These are phyloP conservation scores for Pantherophis alleghaniensis DNA, from an alignment of 2,797 vertebrate species.

Conservation along the genomic window DNA sequence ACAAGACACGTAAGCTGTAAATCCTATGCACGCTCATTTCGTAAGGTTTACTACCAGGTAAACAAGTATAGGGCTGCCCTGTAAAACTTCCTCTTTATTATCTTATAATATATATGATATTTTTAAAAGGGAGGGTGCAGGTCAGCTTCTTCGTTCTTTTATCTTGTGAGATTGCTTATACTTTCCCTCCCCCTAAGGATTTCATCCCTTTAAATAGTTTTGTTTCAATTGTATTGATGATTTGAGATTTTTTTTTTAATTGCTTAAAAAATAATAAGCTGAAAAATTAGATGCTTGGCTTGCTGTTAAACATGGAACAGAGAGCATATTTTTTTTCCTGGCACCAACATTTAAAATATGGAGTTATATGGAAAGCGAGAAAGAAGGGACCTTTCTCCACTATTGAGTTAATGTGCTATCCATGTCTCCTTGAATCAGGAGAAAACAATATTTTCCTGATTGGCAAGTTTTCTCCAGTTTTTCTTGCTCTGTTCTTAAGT, in stretches of 20 bases:
- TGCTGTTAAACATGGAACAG: neutral
- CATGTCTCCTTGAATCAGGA: neutral
- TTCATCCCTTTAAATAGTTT: slow-evolving; percentile 26
- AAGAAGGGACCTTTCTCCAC: neutral
- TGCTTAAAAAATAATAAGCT: slow-evolving; percentile 54
- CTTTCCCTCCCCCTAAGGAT: neutral
- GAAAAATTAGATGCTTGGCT: neutral
- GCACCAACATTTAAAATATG: neutral
- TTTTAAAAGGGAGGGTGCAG: slow-evolving; percentile 22
- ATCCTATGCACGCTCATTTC: neutral
- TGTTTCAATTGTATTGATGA: slow-evolving; percentile 51
- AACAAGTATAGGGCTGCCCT: neutral
- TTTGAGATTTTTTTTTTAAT: slow-evolving; percentile 32
- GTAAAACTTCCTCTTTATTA: slow-evolving; percentile 34
- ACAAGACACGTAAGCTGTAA: slow-evolving; percentile 29
- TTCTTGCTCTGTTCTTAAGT: neutral
- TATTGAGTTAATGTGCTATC: neutral
- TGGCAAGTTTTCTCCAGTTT: neutral
- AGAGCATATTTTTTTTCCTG: neutral
- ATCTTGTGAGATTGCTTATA: neutral
- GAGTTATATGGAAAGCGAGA: neutral
- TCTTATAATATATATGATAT: slow-evolving; percentile 12
- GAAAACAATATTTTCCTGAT: neutral
- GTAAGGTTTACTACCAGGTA: neutral
- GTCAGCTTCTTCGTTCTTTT: neutral